Percentiles rank a stretch among this genome's conserved stretches.
Conservation (phyloP, 2,797 vertebrate genomes). For the Oreochromis mossambicus region DNA sequence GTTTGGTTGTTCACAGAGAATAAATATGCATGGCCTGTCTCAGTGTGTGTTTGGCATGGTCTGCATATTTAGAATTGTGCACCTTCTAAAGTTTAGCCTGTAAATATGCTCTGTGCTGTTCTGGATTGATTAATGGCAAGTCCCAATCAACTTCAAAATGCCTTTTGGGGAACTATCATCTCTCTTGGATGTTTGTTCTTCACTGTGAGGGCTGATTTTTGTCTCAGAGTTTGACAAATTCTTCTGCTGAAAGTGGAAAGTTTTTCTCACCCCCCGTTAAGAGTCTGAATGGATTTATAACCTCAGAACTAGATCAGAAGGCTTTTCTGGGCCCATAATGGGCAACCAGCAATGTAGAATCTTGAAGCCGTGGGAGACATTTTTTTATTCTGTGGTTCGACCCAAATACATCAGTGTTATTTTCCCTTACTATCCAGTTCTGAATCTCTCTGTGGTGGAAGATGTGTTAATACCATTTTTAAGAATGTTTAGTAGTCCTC, state of each 20-base stretch:
- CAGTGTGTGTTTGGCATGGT: not conserved
- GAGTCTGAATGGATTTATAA: not conserved
- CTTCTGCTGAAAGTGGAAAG: not conserved
- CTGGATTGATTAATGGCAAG: not conserved
- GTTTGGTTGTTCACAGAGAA: not conserved
- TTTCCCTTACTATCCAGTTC: not conserved
- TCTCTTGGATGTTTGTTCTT: not conserved
- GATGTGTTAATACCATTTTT: not conserved
- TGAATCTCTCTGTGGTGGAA: not conserved
- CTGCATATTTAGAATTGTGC: not conserved
- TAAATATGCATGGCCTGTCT: not conserved
- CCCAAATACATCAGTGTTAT: not conserved
- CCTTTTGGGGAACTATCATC: not conserved
- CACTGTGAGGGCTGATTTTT: not conserved
- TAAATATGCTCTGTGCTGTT: not conserved
- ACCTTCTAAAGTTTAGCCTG: not conserved
- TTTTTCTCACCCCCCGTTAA: not conserved
- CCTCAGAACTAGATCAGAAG: not conserved
- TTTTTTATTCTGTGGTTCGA: not conserved
- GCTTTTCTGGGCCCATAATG: not conserved
- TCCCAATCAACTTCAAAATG: not conserved
- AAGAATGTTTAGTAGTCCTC: not conserved
- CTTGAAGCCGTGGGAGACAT: not conserved
- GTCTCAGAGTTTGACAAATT: not conserved
- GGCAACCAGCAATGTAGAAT: not conserved